phyloP scores from a whole-genome alignment of 2,888 invertebrate species.

The Steinernema hermaphroditum region DNA sequence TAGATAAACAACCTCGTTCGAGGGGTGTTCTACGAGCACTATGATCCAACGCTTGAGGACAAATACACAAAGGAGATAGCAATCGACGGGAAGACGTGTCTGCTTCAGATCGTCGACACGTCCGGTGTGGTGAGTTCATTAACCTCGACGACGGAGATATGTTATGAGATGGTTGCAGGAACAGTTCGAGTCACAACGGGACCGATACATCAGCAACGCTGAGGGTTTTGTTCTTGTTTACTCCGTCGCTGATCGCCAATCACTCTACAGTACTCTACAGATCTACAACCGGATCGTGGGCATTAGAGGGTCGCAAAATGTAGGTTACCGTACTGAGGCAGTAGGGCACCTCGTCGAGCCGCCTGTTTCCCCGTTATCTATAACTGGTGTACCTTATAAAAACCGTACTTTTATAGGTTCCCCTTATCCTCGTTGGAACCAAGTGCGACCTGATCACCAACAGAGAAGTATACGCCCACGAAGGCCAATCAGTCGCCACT shows the following conservation, averaged over 20 bases:
- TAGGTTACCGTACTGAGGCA: not conserved
- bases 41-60: slow-evolving; percentile 28
- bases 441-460: slow-evolving; percentile 22
- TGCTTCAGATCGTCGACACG: slow-evolving; percentile 14
- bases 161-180: not conserved
- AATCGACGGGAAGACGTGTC: slow-evolving; percentile 20
- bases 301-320: not conserved
- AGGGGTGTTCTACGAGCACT: slow-evolving; percentile 17
- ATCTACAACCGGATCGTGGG: slow-evolving; percentile 16
- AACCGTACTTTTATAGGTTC: slow-evolving; percentile 13
- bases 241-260: not conserved
- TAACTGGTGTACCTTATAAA: no score
- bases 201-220: slow-evolving; percentile 7
- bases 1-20: slow-evolving; percentile 21
- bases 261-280: slow-evolving; percentile 8
- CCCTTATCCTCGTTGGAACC: slow-evolving; percentile 16
- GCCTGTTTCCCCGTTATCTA: no score
- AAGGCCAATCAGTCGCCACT: slow-evolving; percentile 13
- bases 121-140: slow-evolving; percentile 27
- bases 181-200: slow-evolving; percentile 22
- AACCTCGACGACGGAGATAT: slow-evolving; percentile 3
- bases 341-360: no score
- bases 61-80: slow-evolving; percentile 26
- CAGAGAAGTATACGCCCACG: slow-evolving; percentile 10
- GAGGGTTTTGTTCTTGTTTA: slow-evolving; percentile 23